Base-by-base conservation (phyloP, 2,113 vertebrate genomes). In the Alethe castanea region DNA sequence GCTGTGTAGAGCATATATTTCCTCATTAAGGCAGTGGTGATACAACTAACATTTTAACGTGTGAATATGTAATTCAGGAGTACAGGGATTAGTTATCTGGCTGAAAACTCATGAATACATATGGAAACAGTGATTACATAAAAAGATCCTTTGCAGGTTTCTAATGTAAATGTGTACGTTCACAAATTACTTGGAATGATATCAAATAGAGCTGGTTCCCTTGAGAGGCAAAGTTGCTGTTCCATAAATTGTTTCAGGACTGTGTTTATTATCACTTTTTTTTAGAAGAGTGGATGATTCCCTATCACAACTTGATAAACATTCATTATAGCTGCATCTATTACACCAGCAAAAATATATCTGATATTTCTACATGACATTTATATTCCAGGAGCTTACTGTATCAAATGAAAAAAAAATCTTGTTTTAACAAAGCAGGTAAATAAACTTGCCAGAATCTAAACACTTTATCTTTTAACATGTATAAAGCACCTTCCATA, bases 61-160 rank as follows among this genome's bases (percentile, higher is more conserved):
- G 66, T 16, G 88, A 87, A 91, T 93, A 56, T 23, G 52, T 76
- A 93, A 93, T 87, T 93, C 70, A 53, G 35, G 53, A 95, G 71
- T 44, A 80, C 66, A 77, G 76, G 82, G 67, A 94, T 94, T 90
- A 79, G 88, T 72, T 95, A 50, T 77, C 71, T 61, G 66, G 33
- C 65, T 91, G 44, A 95, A 92, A 92, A 52, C 87, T 96, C 92
- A 95, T 87, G 81, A 95, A 96, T 96, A 89, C 84, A 67, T 84
- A 85, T 79, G 90, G 94, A 95, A 96, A 90, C 44, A 90, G 70
- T 60, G 84, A 94, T 91, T 90, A 87, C 53, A 61, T 87, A 28
- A 91, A 52, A 81, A 91, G 78, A 85, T 91, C 86, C 9, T 52
- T 91, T 45, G 61, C 84, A 84, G 77, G 48, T 90, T 91, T 72